Conservation (phyloP, 2,888 invertebrate species). For the Willowsia nigromaculata region DNA sequence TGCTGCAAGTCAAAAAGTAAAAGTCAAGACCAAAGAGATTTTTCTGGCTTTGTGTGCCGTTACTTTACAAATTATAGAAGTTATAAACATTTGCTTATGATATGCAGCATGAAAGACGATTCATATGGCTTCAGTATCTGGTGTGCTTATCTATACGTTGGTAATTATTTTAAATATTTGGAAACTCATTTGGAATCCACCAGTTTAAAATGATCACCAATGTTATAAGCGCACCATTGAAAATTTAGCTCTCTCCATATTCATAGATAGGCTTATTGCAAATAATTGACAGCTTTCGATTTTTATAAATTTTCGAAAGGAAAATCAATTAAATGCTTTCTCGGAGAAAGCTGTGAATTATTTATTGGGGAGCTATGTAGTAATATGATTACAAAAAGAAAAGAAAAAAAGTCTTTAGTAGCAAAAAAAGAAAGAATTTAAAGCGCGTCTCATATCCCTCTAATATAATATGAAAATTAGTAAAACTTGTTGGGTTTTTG, state of each 20-base stretch:
- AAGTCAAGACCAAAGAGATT: background rate
- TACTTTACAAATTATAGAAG: no score
- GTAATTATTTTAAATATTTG: background rate
- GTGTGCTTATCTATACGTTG: slow-evolving; percentile 25
- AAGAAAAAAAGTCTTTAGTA: background rate
- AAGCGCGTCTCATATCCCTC: slow-evolving; percentile 64
- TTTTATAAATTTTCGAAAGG: background rate
- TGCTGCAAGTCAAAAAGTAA: background rate
- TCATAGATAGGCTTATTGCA: background rate
- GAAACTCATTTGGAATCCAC: background rate
- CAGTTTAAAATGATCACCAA: background rate
- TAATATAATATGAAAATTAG: slow-evolving; percentile 16
- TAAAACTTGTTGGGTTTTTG: slow-evolving; percentile 43
- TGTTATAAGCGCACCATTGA: slow-evolving; percentile 7
- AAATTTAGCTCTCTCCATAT: slow-evolving; percentile 20
- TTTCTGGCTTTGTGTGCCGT: no score
- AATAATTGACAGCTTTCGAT: slow-evolving; percentile 25
- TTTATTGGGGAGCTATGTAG: slow-evolving; percentile 18
- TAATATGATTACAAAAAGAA: background rate
- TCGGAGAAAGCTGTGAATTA: slow-evolving; percentile 17
- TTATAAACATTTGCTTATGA: no score
- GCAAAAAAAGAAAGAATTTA: slow-evolving; percentile 10
- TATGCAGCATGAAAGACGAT: background rate
- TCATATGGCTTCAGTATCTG: background rate
- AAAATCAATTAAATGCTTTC: background rate